These are phyloP conservation scores for Mystacides longicornis DNA, from an alignment of 2,888 invertebrate species.

Conservation along the genomic window DNA sequence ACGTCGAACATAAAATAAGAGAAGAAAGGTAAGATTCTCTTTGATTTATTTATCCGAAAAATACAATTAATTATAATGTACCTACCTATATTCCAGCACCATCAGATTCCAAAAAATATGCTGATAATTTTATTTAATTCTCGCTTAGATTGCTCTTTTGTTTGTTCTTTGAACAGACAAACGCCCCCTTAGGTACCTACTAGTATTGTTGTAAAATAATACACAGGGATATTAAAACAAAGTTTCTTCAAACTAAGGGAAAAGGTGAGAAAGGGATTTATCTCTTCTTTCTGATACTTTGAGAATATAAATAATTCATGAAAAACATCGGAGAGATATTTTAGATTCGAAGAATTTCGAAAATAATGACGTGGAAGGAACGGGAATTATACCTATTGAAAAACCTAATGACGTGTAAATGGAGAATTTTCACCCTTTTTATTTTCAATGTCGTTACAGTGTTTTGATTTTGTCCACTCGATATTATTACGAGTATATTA, in stretches of 20 bases:
- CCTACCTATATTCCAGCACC: too few relatives aligned
- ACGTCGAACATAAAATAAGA: too few relatives aligned
- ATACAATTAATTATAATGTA: too few relatives aligned
- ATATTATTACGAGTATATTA: too few relatives aligned
- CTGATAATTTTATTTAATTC: too few relatives aligned
- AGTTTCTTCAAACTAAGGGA: not conserved
- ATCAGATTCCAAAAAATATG: too few relatives aligned
- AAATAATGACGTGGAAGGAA: conserved; percentile 1
- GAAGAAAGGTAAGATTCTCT: too few relatives aligned
- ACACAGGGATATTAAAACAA: not conserved
- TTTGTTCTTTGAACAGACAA: too few relatives aligned
- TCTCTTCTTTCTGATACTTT: not conserved
- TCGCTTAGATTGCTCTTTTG: too few relatives aligned
- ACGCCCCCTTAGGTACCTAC: too few relatives aligned
- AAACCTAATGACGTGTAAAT: not conserved
- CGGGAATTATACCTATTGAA: not conserved
- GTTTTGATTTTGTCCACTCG: not conserved
- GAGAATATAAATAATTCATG: not conserved
- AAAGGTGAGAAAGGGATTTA: not conserved
- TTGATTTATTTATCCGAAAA: too few relatives aligned
- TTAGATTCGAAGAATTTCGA: not conserved
- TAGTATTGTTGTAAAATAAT: too few relatives aligned
- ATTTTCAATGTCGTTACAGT: not conserved
- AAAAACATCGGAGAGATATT: not conserved
- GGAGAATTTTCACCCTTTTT: conserved; percentile 1